Base-by-base conservation (phyloP, 2,888 invertebrate species). In the Polia nebulosa region DNA sequence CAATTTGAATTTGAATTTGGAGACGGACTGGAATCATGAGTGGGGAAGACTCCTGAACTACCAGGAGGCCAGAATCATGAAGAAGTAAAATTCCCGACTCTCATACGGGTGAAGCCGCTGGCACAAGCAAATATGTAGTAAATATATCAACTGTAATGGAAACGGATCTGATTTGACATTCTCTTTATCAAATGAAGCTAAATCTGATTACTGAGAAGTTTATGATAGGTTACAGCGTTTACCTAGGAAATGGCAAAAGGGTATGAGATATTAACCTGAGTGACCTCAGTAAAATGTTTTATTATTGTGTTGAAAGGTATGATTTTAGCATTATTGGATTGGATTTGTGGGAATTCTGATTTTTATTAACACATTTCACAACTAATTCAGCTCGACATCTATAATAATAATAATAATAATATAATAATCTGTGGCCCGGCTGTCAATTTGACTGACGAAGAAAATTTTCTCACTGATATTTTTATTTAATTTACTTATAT, bases 121-220 rank as follows among this genome's bases (percentile, higher is more conserved):
- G 22, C 22, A 45, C 22, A 45, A 45, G 22, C 45, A 11, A 13
- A n/a, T 41, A 41, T n/a, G 27, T 62, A 13, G 8, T 25, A 39
- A 47, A 22, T 44, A 45, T 58, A 47, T 62, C 32, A 44, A 77
- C 57, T 25, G 29, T 25, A 68, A 57, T 69, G 60, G 20, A 15
- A 64, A 64, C 45, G 52, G 59, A 72, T 72, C 77, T 67, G 15
- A 52, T 56, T 64, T 80, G 72, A 72, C 77, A 72, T 78, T 78
- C 44, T 80, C 52, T 60, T 8, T 47, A 80, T 64, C 62, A 66
- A 80, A 76, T 47, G 56, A 59, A 74, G 36, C 22, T 49, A 27
- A 60, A 76, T 66, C 76, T 36, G 72, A 78, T 78, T 55, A 63
- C 57, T 29, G 36, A 17, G 45, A 66, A 34, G n/a, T 58, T 53